Evolutionary conservation across 1,140 invertebrate genomes (phyloP), one percentile per base, ranked within the genome.

Genomic region (Zaprionus africanus): DNA sequence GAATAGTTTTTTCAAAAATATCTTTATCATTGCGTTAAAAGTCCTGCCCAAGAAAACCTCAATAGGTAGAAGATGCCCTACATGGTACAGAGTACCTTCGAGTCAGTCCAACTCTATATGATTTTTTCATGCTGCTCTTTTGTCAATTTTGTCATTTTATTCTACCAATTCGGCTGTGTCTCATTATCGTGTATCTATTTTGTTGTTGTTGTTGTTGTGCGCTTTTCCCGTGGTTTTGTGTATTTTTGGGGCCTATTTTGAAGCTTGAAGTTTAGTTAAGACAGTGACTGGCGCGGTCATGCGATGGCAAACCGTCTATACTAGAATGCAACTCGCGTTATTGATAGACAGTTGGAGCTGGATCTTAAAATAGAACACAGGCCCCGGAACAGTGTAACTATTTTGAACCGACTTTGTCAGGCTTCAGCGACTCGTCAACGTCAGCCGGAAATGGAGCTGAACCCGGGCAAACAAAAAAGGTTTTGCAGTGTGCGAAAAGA

Each of bases 121-220:
- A 12, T n/a, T 9, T 46, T 9, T 46, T 46, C n/a, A 46, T 46
- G n/a, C 9, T 46, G 41, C 41, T 6, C 41, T 46, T 46, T 46
- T 46, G 41, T 46, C 41, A 46, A 46, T 46, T 46, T 46, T 46
- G 41, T 46, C 41, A 46, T 46, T 46, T 46, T n/a, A n/a, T 46
- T 46, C 41, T 46, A 46, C 41, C n/a, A 46, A 17, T 3, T 46
- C 17, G 41, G 7, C 7, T 46, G 41, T 46, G 41, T 46, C 6
- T 43, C 15, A 43, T 43, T n/a, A 46, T 46, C 41, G 41, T 46
- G 41, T 46, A 46, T 46, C 41, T 17, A 6, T 46, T 46, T 46
- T n/a, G n/a, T 41, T 41, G 38, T 41, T 36, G 34, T 36, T 36
- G 34, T 36, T 36, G 34, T 36, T 38, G 6, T 46, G 41, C 3